Conservation (phyloP, 2,888 invertebrate genomes). For the Athetis lepigone region DNA sequence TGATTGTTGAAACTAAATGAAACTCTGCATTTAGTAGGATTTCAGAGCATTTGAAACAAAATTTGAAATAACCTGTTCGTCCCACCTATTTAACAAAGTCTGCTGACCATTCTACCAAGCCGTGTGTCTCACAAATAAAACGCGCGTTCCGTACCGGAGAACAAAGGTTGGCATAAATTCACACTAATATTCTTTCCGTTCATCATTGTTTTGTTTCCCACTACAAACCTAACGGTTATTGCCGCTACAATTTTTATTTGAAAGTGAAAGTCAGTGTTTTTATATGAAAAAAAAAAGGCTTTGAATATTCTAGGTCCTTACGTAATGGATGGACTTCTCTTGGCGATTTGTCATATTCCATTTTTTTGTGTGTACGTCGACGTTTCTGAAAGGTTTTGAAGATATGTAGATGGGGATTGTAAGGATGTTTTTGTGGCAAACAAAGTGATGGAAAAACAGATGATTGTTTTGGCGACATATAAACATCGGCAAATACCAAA, state of each 20-base stretch:
- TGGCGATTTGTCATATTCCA: conserved; percentile 48
- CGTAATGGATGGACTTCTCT: conserved; percentile 30
- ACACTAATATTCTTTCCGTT: conserved; percentile 74
- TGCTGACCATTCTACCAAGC: neutral
- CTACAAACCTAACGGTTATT: conserved; percentile 57
- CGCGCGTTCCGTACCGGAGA: conserved; percentile 70
- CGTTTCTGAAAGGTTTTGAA: conserved; percentile 42
- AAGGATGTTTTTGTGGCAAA: no score
- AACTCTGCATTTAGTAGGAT: no score
- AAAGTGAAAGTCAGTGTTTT: conserved; percentile 33
- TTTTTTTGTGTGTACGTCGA: conserved; percentile 33
- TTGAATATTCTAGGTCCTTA: conserved; percentile 36
- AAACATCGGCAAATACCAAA: no score
- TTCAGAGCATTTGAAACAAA: no score
- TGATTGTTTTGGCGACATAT: no score
- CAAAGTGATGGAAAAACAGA: no score
- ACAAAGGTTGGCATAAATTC: conserved; percentile 78
- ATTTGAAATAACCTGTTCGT: no score
- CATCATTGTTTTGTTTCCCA: conserved; percentile 70
- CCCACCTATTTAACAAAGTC: neutral
- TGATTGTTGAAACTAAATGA: no score
- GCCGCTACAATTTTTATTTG: conserved; percentile 46
- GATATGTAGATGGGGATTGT: conserved; percentile 38
- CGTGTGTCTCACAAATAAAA: conserved; percentile 59
- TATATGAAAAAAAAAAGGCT: conserved; percentile 31